These are phyloP conservation scores for Daboia siamensis DNA, from an alignment of 2,113 vertebrate genomes.

Conservation along the genomic window DNA sequence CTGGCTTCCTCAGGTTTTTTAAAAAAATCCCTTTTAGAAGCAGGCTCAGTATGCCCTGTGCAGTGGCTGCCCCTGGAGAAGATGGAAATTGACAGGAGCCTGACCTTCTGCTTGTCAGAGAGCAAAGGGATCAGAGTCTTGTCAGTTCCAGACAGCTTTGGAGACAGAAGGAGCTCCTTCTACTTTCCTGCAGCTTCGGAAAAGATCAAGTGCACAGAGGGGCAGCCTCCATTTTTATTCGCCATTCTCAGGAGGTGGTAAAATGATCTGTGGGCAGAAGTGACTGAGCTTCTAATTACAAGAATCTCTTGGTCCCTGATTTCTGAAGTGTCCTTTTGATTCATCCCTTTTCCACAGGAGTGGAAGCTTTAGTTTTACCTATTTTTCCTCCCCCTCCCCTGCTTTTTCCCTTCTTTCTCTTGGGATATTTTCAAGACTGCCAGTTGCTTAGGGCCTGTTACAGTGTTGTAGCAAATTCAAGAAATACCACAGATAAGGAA, in stretches of 20 bases:
- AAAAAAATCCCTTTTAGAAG: slow-evolving; percentile 12
- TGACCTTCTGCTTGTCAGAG: slow-evolving; percentile 12
- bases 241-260: accelerated
- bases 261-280: neutral
- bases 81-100: slow-evolving; percentile 12
- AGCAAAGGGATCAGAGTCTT: slow-evolving; percentile 6
- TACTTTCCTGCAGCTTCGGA: neutral
- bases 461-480: neutral
- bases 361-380: slow-evolving; percentile 44
- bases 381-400: slow-evolving; percentile 10
- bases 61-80: neutral
- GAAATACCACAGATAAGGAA: neutral
- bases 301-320: slow-evolving; percentile 30
- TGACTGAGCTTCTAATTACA: slow-evolving; percentile 25
- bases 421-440: neutral
- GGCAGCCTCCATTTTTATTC: neutral
- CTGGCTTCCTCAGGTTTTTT: neutral
- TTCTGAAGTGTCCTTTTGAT: neutral
- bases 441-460: neutral
- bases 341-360: neutral
- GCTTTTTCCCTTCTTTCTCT: neutral
- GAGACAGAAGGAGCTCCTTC: neutral
- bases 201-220: neutral
- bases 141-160: slow-evolving; percentile 3
- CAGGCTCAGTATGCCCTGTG: neutral